Evolutionary conservation across 2,113 vertebrate genomes (phyloP).

Genomic region (Callospermophilus lateralis): DNA sequence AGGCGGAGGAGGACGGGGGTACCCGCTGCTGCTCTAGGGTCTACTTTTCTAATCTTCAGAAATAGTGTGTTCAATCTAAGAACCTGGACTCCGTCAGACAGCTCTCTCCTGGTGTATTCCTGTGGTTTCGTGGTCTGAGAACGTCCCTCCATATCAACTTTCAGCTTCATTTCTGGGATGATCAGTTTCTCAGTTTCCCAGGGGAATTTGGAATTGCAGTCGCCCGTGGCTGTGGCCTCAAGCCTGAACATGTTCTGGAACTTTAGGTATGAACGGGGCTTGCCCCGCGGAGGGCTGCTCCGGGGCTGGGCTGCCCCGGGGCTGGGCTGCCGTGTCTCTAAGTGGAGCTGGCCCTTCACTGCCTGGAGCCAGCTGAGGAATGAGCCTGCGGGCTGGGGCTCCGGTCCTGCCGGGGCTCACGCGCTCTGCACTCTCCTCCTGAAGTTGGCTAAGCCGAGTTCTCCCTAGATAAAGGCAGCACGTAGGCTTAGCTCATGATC

Average conservation of each 20-base stretch:
- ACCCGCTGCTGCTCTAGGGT: no score
- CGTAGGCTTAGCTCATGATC: neutral
- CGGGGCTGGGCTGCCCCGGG: fast-evolving
- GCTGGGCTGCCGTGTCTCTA: neutral
- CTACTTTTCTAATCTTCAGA: fast-evolving
- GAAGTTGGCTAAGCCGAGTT: fast-evolving
- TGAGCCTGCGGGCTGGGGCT: no score
- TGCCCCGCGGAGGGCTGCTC: fast-evolving
- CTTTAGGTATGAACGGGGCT: neutral
- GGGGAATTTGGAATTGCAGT: neutral
- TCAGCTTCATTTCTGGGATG: neutral
- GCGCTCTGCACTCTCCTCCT: neutral
- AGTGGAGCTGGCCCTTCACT: no score
- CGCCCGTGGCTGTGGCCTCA: neutral
- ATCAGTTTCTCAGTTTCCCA: neutral
- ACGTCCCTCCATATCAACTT: neutral
- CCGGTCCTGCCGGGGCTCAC: fast-evolving
- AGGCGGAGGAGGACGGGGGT: no score
- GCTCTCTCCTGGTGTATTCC: neutral
- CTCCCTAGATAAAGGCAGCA: neutral
- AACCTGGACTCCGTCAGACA: neutral
- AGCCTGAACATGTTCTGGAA: neutral
- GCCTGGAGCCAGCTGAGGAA: no score
- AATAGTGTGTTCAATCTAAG: fast-evolving
- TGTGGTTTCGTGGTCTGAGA: neutral